Conservation (phyloP, 1,140 invertebrate species). For the Caenorhabditis brenneri region DNA sequence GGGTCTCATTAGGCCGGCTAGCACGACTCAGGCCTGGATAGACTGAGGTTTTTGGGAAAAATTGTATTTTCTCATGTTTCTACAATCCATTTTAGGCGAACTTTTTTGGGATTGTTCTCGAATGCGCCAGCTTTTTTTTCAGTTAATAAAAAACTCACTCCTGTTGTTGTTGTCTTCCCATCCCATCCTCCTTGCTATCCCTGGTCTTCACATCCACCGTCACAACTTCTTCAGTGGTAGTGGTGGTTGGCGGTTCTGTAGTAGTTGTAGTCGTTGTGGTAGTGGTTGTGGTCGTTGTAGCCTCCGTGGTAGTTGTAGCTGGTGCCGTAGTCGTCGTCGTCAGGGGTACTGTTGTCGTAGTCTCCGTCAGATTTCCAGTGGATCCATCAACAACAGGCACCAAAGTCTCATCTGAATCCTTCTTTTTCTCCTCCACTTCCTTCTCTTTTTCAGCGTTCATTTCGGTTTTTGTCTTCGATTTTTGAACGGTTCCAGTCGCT, state of each 20-base stretch:
- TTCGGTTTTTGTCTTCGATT: conserved; percentile 12
- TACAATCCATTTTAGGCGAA: too few relatives aligned
- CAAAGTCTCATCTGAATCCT: background rate
- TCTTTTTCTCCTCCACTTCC: conserved; percentile 3
- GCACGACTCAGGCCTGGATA: too few relatives aligned
- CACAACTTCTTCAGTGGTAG: background rate
- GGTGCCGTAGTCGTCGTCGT: background rate
- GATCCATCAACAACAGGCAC: background rate
- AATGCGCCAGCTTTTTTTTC: too few relatives aligned
- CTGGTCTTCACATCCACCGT: background rate
- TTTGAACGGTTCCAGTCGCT: background rate
- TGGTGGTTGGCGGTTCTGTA: background rate
- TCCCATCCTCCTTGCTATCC: conserved; percentile 21
- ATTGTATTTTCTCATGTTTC: too few relatives aligned
- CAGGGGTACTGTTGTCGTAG: background rate
- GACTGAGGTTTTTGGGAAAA: too few relatives aligned
- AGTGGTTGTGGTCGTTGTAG: background rate
- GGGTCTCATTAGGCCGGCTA: too few relatives aligned
- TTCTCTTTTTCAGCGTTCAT: conserved; percentile 28
- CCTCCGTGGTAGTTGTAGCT: background rate
- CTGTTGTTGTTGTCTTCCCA: too few relatives aligned
- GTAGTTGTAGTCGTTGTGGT: too few relatives aligned
- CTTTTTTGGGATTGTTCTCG: too few relatives aligned
- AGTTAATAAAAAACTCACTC: too few relatives aligned
- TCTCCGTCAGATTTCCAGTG: background rate